Evolutionary conservation across 2,113 vertebrate genomes (phyloP).

Genomic region (Corythornis madagascariensis): DNA sequence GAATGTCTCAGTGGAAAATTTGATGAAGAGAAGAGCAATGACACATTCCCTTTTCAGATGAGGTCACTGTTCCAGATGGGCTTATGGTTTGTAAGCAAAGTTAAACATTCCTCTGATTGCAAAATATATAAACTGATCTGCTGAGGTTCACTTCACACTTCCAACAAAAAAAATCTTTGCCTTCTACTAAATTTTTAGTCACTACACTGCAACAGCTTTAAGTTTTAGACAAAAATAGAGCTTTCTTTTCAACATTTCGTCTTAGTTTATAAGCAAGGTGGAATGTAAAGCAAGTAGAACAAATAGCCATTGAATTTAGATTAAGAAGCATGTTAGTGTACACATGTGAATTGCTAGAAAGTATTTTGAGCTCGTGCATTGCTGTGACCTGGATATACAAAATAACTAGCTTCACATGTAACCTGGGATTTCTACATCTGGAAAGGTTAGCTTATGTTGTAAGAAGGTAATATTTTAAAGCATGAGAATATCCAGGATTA

Average conservation of each 20-base stretch:
- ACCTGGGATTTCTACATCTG: background rate
- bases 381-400: background rate
- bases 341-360: background rate
- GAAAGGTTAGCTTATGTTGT: background rate
- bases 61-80: background rate
- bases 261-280: background rate
- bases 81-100: background rate
- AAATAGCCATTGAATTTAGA: background rate
- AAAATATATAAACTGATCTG: background rate
- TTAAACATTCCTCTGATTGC: background rate
- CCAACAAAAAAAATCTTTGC: background rate
- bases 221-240: background rate
- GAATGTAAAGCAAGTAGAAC: background rate
- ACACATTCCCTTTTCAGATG: background rate
- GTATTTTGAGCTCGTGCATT: background rate
- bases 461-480: background rate
- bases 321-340: background rate
- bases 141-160: background rate
- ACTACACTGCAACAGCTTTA: background rate
- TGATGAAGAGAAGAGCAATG: background rate
- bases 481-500: background rate
- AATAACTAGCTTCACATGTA: background rate
- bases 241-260: background rate
- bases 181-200: background rate
- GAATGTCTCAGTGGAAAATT: constrained; percentile 3